Evolutionary conservation across 2,888 invertebrate species (phyloP), one percentile per base, ranked within the genome.

Genomic region (Cancer borealis): DNA sequence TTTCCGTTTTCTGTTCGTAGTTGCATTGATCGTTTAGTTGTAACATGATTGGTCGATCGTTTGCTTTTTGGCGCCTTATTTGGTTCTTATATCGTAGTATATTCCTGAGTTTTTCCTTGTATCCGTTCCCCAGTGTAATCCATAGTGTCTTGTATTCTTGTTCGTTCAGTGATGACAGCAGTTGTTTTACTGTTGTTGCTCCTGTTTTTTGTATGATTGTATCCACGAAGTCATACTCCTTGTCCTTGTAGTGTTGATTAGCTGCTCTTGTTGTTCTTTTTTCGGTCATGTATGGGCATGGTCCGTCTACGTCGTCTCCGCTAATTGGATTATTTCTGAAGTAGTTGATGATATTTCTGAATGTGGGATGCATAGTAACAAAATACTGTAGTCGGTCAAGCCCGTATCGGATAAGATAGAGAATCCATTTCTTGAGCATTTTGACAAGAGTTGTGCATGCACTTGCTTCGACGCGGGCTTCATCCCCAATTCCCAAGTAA

Each of bases 391-490:
- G 88, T 39, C 5, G 1, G 88, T 88, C 10, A 0, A 88, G 1
- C 10, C 88, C 88, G 88, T 88, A 88, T 1, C 88, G 26, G 88
- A 88, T 39, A 88, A 88, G 88, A 88, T 88, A 88, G 30, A 39
- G 39, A 12, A 88, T 39, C 39, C 30, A 88, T 3, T 39, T 26
- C 0, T 26, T 17, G 88, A 88, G 5, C 5, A 39, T 1, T 5
- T 88, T 88, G 88, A 88, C 39, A 39, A 39, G 14, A 39, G 39
- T 39, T 39, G 88, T 88, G 30, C 5, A 2, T 3, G 2, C 1
- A 3, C 39, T 88, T 0, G 12, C 30, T 39, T 88, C 39, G 26
- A 1, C 12, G 0, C 88, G 0, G 88, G 88, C 88, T 1, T 1
- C 39, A 88, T 0, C 2, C 10, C 3, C 1, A 88, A 88, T 1